A percentile compares a stretch with the other conserved stretches of the same genome.
Evolutionary conservation across 2,113 vertebrate genomes (phyloP).

Genomic region (Rhineura floridana): DNA sequence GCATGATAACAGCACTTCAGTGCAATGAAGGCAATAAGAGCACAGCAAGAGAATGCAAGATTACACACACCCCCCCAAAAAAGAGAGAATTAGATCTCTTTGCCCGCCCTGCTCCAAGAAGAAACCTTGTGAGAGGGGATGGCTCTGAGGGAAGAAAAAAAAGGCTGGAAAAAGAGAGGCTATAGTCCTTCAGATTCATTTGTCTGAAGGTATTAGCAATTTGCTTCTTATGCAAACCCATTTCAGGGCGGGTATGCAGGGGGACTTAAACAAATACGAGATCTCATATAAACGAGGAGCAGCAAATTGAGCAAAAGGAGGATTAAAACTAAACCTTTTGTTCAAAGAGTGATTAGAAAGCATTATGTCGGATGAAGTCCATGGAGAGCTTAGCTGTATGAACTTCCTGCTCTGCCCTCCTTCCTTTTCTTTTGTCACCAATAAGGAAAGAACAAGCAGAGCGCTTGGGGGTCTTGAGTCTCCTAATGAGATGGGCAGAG

Average conservation of each 20-base stretch:
- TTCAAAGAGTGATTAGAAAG: constrained; percentile 81
- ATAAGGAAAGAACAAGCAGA: constrained; percentile 48
- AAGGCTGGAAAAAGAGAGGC: background rate
- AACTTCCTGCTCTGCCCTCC: constrained; percentile 58
- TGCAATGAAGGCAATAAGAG: constrained; percentile 32
- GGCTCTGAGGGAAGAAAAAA: background rate
- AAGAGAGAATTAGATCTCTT: background rate
- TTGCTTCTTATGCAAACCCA: constrained; percentile 33
- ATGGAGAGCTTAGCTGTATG: constrained; percentile 68
- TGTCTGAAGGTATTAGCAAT: constrained; percentile 51
- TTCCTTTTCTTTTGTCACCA: constrained; percentile 51
- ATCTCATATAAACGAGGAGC: constrained; percentile 67
- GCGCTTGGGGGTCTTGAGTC: constrained; percentile 22
- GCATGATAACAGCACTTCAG: constrained; percentile 28
- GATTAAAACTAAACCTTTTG: constrained; percentile 80
- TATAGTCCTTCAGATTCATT: constrained; percentile 52
- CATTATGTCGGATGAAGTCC: constrained; percentile 76
- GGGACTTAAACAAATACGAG: constrained; percentile 64
- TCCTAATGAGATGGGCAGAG: background rate
- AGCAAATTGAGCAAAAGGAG: constrained; percentile 72
- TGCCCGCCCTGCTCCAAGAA: background rate
- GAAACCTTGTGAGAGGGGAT: constrained; percentile 18
- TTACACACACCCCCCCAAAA: background rate
- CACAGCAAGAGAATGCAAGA: constrained; percentile 13
- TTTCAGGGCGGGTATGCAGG: background rate